Base-by-base conservation (phyloP, 2,888 invertebrate species). In the Timandra comae region DNA sequence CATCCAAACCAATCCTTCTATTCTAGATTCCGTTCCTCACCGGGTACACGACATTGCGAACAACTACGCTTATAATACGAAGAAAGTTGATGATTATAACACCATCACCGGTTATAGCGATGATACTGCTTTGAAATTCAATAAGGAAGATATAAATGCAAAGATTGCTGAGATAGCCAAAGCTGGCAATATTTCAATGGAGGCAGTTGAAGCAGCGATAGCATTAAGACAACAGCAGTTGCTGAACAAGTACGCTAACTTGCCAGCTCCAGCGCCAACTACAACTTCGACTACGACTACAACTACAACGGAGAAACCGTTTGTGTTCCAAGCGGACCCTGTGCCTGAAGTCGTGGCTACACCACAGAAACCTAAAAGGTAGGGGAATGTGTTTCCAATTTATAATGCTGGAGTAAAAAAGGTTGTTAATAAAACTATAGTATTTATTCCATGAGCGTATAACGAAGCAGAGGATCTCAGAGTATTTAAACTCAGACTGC, bases 181-280 rank as follows among this genome's bases (percentile, higher is more conserved):
- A 36, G 91, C 91, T 3, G 92, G 93, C 8, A 95, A 95, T 58
- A 90, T 94, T 11, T 92, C 92, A 0, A 90, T 92, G 61, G 93
- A 93, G 38, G 91, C 92, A 4, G 88, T 94, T 2, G 91, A 93
- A 56, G 90, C 92, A 6, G 93, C 93, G 0, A 91, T 94, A 31
- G 81, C 90, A 3, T 72, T 91, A 48, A 82, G 91, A 26, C 91
- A 93, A 46, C 91, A 92, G 51, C 92, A 93, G 63, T 60, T 92
- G 41, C 58, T 91, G 56, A 88, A 85, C 28, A 89, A 90, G 52
- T 91, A 82, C 55, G 76, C 85, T 0, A 87, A 71, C 27, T 56
- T 85, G 19, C 74, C 79, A 12, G 48, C 85, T 33, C 69, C 86
- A 0, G 79, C 88, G 0, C 82, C 87, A 0, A 80, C 85, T 0